phyloP scores from a whole-genome alignment of 2,113 vertebrate species.

The Thymallus thymallus region DNA sequence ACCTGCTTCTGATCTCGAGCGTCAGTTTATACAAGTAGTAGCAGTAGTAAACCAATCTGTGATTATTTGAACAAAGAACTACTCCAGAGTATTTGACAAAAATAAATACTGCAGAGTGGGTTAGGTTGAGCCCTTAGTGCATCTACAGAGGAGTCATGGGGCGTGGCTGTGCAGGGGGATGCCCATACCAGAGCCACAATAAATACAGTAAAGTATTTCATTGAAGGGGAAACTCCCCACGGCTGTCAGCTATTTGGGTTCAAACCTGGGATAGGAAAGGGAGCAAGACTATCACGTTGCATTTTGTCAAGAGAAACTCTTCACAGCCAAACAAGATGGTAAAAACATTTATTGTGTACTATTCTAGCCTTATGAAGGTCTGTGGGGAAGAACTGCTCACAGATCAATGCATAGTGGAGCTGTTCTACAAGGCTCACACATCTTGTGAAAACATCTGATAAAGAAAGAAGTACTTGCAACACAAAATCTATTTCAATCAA shows the following conservation, averaged over 20 bases:
- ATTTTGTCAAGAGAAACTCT: constrained; percentile 37
- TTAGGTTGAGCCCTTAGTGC: no score
- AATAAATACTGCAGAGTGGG: not conserved
- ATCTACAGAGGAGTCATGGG: constrained; percentile 54
- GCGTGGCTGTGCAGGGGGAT: constrained; percentile 43
- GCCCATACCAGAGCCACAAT: constrained; percentile 18
- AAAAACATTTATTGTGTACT: not conserved
- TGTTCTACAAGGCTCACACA: not conserved
- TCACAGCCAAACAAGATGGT: constrained; percentile 33
- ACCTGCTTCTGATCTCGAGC: no score
- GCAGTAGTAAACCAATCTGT: no score
- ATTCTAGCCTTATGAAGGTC: not conserved
- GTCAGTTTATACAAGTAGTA: no score
- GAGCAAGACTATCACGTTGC: constrained; percentile 47
- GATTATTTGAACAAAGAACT: no score
- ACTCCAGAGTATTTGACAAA: not conserved
- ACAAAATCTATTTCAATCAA: constrained; percentile 7
- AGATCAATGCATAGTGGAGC: constrained; percentile 28
- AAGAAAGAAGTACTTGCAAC: not conserved
- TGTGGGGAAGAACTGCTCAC: not conserved
- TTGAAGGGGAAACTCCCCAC: constrained; percentile 33
- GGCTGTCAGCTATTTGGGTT: constrained; percentile 48
- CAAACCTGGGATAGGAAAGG: constrained; percentile 48
- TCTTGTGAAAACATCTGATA: constrained; percentile 6
- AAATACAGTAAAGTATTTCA: constrained; percentile 63